These are phyloP conservation scores for Pollicipes pollicipes DNA, from an alignment of 1,140 invertebrate species.

Conservation along the genomic window DNA sequence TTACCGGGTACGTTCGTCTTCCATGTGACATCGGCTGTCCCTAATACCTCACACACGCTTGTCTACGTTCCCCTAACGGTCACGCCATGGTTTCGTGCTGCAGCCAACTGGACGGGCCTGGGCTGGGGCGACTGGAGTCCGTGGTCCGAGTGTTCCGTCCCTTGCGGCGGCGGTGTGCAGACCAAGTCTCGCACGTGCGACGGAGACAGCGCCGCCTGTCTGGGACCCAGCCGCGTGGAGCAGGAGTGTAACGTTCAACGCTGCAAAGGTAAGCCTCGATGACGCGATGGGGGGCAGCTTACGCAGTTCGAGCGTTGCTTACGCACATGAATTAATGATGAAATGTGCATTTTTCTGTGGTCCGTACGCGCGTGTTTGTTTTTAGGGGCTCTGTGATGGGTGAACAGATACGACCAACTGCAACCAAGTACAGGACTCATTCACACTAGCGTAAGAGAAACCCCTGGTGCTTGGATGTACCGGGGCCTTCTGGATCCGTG, in stretches of 20 bases:
- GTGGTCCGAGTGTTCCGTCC: slow-evolving; percentile 55
- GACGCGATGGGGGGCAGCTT: too few species aligned
- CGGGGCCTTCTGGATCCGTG: too few species aligned
- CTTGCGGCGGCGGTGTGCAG: slow-evolving; percentile 61
- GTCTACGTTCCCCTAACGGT: neutral
- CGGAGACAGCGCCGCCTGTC: slow-evolving; percentile 32
- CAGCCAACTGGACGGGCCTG: slow-evolving; percentile 40
- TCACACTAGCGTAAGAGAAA: too few species aligned
- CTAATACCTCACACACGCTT: neutral
- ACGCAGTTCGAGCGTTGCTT: too few species aligned
- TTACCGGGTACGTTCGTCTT: neutral
- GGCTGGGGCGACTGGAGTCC: slow-evolving; percentile 37
- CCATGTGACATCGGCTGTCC: neutral
- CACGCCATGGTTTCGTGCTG: slow-evolving; percentile 19
- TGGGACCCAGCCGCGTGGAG: slow-evolving; percentile 41
- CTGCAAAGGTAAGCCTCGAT: slow-evolving; percentile 28
- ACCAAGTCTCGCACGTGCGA: slow-evolving; percentile 40
- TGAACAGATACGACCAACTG: neutral
- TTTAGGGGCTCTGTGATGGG: too few species aligned
- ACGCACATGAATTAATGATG: too few species aligned
- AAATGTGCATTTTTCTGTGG: too few species aligned
- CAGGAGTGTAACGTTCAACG: slow-evolving; percentile 47
- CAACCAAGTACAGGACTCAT: neutral
- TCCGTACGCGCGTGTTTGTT: too few species aligned
- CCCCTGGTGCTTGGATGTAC: too few species aligned